phyloP scores from a whole-genome alignment of 2,888 invertebrate genomes.

The Phyllotreta cruciferae region DNA sequence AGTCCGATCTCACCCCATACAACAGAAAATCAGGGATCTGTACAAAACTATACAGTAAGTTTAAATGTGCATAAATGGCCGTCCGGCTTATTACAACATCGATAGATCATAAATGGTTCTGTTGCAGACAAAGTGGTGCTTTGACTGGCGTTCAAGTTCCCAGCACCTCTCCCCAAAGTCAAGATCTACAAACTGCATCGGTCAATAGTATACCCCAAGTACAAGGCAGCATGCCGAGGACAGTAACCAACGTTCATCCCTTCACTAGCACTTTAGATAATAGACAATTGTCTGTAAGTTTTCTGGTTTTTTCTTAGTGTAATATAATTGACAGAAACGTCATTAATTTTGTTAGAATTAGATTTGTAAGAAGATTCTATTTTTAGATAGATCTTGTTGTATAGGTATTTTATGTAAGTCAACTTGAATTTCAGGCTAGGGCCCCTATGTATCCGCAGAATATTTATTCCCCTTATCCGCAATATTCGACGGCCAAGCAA shows the following conservation, averaged over 20 bases:
- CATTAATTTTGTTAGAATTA: not conserved
- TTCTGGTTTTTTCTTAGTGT: not conserved
- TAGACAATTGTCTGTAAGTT: constrained; percentile 53
- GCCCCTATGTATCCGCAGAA: constrained; percentile 64
- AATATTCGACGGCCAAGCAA: constrained; percentile 46
- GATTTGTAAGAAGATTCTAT: not conserved
- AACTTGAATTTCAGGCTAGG: constrained; percentile 59
- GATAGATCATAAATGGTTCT: not conserved
- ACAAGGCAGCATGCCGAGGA: constrained; percentile 54
- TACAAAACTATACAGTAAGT: constrained; percentile 72
- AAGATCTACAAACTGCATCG: constrained; percentile 45
- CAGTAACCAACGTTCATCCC: constrained; percentile 56
- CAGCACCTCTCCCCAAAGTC: constrained; percentile 48
- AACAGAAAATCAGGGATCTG: constrained; percentile 71
- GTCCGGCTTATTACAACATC: too few relatives aligned
- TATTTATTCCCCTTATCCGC: constrained; percentile 66
- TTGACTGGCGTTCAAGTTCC: constrained; percentile 51
- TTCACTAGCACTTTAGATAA: constrained; percentile 53
- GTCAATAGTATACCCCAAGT: constrained; percentile 55
- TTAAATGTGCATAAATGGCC: too few relatives aligned
- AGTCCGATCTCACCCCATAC: constrained; percentile 68
- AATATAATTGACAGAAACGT: not conserved
- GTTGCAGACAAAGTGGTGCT: constrained; percentile 56
- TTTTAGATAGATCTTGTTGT: not conserved
- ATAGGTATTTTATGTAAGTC: not conserved